phyloP scores from a whole-genome alignment of 92 coral and sea anemone genomes.

The Parazoanthus darwini region DNA sequence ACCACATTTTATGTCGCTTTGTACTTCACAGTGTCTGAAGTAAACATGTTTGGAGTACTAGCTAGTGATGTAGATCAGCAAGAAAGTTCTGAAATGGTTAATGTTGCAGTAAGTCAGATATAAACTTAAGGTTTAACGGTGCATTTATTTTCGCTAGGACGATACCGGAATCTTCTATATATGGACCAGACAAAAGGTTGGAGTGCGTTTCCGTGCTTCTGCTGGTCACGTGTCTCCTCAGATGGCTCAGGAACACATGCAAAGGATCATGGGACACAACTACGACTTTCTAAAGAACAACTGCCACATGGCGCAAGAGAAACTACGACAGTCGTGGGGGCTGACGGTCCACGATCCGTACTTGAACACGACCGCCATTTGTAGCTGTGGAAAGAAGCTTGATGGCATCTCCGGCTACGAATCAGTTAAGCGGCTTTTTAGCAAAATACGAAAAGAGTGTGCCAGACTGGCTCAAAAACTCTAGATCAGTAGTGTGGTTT shows the following conservation, averaged over 20 bases:
- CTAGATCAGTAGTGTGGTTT: not conserved
- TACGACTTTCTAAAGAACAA: slow-evolving; percentile 50
- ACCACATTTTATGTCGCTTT: not conserved
- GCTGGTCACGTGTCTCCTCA: slow-evolving; percentile 50
- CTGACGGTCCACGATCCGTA: slow-evolving; percentile 38
- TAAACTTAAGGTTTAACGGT: not conserved
- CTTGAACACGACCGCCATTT: slow-evolving; percentile 22
- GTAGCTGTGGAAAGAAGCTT: slow-evolving; percentile 26
- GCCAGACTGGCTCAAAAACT: not conserved
- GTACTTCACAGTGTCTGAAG: not conserved
- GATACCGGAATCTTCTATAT: slow-evolving; percentile 12
- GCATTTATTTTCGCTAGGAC: slow-evolving; percentile 2
- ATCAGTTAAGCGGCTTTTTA: not conserved
- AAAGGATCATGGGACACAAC: slow-evolving; percentile 49
- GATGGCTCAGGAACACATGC: slow-evolving; percentile 50
- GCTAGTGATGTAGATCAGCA: too few species aligned
- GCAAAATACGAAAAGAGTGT: slow-evolving; percentile 5
- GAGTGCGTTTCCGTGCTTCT: slow-evolving; percentile 11
- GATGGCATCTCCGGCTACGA: not conserved
- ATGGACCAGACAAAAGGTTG: slow-evolving; percentile 19
- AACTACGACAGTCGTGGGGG: slow-evolving; percentile 45
- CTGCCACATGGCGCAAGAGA: slow-evolving; percentile 60
- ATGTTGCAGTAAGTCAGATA: too few species aligned
- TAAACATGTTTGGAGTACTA: too few species aligned
- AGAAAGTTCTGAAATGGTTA: not conserved